These are phyloP conservation scores for Euura lappo DNA, from an alignment of 1,140 invertebrate genomes.

Conservation along the genomic window DNA sequence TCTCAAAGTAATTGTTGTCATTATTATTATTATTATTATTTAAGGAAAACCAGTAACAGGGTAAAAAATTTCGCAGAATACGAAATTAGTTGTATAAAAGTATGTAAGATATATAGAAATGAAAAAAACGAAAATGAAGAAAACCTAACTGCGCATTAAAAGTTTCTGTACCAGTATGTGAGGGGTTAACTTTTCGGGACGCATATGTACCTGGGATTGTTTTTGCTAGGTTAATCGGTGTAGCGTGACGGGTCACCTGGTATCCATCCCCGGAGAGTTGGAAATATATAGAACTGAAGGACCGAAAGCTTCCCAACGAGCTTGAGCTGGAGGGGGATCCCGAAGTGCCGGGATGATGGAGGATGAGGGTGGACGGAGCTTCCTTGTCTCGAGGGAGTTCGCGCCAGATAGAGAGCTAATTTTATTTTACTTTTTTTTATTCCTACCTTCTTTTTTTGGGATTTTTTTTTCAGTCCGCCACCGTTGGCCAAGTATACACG, in stretches of 20 bases:
- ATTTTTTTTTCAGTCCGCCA: too few species aligned
- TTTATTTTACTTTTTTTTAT: neutral
- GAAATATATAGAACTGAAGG: neutral
- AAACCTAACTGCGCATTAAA: neutral
- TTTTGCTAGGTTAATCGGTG: constrained; percentile 9
- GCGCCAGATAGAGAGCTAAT: neutral
- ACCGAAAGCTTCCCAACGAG: neutral
- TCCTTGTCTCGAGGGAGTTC: neutral
- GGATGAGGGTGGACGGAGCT: neutral
- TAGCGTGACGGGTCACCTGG: constrained; percentile 11
- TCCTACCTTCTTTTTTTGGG: too few species aligned
- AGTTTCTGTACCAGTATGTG: too few species aligned
- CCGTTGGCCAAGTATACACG: too few species aligned
- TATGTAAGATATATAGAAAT: too few species aligned
- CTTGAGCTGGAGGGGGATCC: constrained; percentile 6
- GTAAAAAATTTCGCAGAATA: too few species aligned
- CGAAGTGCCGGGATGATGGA: neutral
- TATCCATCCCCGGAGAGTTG: neutral
- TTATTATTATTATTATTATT: too few species aligned
- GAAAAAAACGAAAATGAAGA: neutral
- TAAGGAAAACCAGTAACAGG: too few species aligned
- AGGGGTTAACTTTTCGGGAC: neutral
- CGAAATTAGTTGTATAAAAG: too few species aligned
- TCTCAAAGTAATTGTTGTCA: too few species aligned
- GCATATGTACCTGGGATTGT: constrained; percentile 9